Evolutionary conservation across 2,888 invertebrate species (phyloP), one percentile per base, ranked within the genome.

Genomic region (Cremastobaeus sp.): DNA sequence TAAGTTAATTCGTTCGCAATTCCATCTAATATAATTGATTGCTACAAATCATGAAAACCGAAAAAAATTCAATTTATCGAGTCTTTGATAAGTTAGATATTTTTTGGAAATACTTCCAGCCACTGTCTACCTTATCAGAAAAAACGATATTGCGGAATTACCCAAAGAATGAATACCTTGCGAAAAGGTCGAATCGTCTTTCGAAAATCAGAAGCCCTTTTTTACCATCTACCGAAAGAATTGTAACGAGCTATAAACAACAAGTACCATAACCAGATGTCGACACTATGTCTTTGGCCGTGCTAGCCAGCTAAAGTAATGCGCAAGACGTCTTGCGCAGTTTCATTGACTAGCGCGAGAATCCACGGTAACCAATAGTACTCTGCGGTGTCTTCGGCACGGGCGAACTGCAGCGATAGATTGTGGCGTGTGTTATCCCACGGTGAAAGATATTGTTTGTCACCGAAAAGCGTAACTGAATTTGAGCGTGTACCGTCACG

Each of bases 271-370:
- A 25, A 34, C 47, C 76, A 86, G 86, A 84, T 85, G 86, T 84
- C 86, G 83, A 74, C 83, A 85, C 80, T 34, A 62, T 57, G 12
- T 6, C 21, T 41, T 34, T 81, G 78, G 78, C 80, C 80, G 78
- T 81, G 79, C 28, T 75, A 79, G 80, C 81, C 77, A 75, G 71
- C 75, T 65, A 72, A 72, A 18, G 65, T 57, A 64, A 79, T 79
- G 87, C 86, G 86, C 85, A 84, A 69, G 77, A 74, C 74, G 48
- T 62, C 76, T 70, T 79, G 87, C 87, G 86, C 85, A 85, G 75
- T 83, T 80, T 79, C 84, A 87, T 86, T 86, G 86, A 86, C 85
- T 83, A 85, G 81, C 48, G 50, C 71, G 57, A 70, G 74, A 70
- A 34, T 60, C 41, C 57, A 52, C 76, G 72, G 68, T 71, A 74